Percentiles rank a stretch among this genome's conserved stretches.
phyloP scores from a whole-genome alignment of 2,113 vertebrate genomes.

The Cyprinodon tularosa region DNA sequence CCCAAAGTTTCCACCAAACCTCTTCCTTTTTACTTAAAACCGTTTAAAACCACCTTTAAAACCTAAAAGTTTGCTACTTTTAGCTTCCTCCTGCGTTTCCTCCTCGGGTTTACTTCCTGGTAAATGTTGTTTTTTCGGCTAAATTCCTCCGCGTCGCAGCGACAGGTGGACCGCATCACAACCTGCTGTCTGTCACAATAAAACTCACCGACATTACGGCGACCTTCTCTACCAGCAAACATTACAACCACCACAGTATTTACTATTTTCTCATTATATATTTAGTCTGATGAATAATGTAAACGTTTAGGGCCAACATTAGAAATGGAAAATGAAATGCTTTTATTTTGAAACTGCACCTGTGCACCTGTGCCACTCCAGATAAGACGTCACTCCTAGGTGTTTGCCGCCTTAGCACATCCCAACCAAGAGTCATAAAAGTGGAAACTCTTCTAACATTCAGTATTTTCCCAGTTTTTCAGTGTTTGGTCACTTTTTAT shows the following conservation, averaged over 20 bases:
- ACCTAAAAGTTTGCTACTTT: slow-evolving; percentile 1
- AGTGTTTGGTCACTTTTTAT: background rate
- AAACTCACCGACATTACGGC: background rate
- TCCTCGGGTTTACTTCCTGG: slow-evolving; percentile 72
- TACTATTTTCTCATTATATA: background rate
- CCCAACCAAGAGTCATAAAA: background rate
- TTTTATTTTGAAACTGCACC: slow-evolving; percentile 50
- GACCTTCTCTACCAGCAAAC: background rate
- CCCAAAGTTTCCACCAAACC: background rate
- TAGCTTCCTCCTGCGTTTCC: slow-evolving; percentile 16
- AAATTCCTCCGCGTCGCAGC: slow-evolving; percentile 45
- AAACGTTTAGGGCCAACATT: background rate
- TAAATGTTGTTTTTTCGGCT: slow-evolving; percentile 43
- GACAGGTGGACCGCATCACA: background rate
- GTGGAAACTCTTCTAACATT: background rate
- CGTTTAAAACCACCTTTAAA: background rate
- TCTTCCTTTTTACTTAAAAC: background rate
- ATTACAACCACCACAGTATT: background rate
- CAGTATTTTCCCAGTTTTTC: background rate
- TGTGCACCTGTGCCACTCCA: background rate
- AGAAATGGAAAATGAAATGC: background rate
- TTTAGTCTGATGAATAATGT: background rate
- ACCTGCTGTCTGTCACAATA: rapidly evolving
- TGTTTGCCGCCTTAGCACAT: background rate
- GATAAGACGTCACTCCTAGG: slow-evolving; percentile 11